These are phyloP conservation scores for Papilio xuthus DNA, from an alignment of 1,140 invertebrate genomes.

Conservation along the genomic window DNA sequence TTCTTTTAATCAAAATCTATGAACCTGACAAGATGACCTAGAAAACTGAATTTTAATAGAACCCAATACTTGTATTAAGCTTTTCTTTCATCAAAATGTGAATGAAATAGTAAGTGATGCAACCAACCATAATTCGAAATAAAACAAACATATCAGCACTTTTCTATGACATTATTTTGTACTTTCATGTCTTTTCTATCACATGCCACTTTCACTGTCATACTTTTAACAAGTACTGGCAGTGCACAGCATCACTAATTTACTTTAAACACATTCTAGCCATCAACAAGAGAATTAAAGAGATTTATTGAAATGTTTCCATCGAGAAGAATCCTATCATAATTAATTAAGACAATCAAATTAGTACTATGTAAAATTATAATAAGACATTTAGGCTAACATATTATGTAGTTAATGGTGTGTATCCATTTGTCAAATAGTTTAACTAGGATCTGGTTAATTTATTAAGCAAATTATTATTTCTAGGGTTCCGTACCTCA, in stretches of 20 bases:
- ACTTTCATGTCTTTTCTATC: not conserved
- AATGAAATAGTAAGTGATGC: not conserved
- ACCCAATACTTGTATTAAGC: not conserved
- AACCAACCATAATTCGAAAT: not conserved
- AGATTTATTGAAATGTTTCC: not conserved
- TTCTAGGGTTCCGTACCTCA: no score
- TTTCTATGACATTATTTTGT: not conserved
- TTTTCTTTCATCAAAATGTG: not conserved
- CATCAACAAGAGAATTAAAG: not conserved
- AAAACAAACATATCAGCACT: not conserved
- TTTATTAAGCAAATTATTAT: no score
- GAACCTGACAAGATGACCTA: not conserved
- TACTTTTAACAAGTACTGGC: conserved; percentile 5
- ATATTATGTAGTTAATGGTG: no score
- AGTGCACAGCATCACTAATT: not conserved
- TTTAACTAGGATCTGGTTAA: no score
- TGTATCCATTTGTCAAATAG: no score
- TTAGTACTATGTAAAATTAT: not conserved
- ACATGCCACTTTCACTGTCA: conserved; percentile 8
- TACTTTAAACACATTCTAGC: not conserved
- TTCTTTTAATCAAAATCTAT: not conserved
- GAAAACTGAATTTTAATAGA: not conserved
- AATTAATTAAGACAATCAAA: not conserved
- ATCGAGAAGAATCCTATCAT: not conserved
- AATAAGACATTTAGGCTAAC: no score